Evolutionary conservation across 2,797 vertebrate genomes (phyloP).

Genomic region (Anguilla megastoma): DNA sequence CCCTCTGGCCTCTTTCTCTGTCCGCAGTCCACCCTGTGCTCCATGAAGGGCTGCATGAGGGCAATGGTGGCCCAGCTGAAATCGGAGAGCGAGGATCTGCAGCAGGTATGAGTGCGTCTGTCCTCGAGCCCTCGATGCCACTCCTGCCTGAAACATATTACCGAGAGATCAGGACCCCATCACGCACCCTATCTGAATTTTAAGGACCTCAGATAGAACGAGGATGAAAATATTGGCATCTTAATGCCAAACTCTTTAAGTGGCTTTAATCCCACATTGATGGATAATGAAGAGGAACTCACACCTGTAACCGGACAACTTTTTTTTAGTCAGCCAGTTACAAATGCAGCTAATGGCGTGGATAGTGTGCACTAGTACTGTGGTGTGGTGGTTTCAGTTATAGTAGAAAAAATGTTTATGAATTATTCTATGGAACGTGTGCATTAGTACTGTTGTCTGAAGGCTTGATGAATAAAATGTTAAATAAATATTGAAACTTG

Average conservation of each 20-base stretch:
- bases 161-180: background rate
- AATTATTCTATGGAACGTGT: background rate
- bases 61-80: conserved; percentile 96
- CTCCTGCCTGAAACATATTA: background rate
- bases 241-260: background rate
- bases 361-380: background rate
- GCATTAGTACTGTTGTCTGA: background rate
- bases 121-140: background rate
- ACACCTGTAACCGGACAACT: background rate
- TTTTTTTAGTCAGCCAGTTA: background rate
- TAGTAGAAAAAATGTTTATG: background rate
- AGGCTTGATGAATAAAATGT: background rate
- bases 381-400: background rate
- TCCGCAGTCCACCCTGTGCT: conserved; percentile 90
- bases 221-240: background rate
- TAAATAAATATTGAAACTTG: background rate
- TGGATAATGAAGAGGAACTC: background rate
- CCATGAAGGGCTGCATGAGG: conserved; percentile 99
- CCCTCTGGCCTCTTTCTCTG: conserved; percentile 6
- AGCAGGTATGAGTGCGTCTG: conserved; percentile 77
- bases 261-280: background rate
- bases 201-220: background rate
- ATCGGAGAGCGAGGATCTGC: conserved; percentile 96
- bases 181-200: background rate
- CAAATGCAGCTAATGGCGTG: background rate